Evolutionary conservation across 2,888 invertebrate species (phyloP).

Genomic region (Thecophora atra): DNA sequence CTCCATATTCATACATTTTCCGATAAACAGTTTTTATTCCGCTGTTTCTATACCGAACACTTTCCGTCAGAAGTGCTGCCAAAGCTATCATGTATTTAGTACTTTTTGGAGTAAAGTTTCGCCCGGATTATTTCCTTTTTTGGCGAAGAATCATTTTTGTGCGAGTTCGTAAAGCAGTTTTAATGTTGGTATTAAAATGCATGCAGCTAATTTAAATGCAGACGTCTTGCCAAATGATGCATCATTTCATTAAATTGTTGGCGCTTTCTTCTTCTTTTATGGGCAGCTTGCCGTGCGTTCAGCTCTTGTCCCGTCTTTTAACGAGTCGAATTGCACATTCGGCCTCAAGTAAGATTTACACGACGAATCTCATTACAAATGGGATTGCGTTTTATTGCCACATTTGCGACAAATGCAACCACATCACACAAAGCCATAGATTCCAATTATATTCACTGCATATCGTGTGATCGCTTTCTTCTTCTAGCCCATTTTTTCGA

Average conservation of each 20-base stretch:
- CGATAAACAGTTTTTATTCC: too few relatives aligned
- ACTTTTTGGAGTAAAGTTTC: neutral
- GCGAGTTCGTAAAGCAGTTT: neutral
- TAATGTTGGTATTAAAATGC: neutral
- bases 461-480: constrained; percentile 39
- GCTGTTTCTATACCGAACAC: neutral
- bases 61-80: neutral
- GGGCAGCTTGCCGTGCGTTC: too few relatives aligned
- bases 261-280: constrained; percentile 1
- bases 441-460: constrained; percentile 52
- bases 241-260: constrained; percentile 28
- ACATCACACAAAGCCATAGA: constrained; percentile 48
- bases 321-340: constrained; percentile 1
- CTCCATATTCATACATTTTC: too few relatives aligned
- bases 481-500: constrained; percentile 32
- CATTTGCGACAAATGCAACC: constrained; percentile 39
- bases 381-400: constrained; percentile 48
- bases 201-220: constrained; percentile 23
- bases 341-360: constrained; percentile 48
- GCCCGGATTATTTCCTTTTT: neutral
- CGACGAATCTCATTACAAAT: constrained; percentile 48
- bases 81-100: neutral
- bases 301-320: neutral
- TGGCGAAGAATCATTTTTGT: neutral
- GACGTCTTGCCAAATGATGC: constrained; percentile 27